Evolutionary conservation across 2,797 vertebrate genomes (phyloP), one percentile per base, ranked within the genome.

Genomic region (Adelosebastes latens): DNA sequence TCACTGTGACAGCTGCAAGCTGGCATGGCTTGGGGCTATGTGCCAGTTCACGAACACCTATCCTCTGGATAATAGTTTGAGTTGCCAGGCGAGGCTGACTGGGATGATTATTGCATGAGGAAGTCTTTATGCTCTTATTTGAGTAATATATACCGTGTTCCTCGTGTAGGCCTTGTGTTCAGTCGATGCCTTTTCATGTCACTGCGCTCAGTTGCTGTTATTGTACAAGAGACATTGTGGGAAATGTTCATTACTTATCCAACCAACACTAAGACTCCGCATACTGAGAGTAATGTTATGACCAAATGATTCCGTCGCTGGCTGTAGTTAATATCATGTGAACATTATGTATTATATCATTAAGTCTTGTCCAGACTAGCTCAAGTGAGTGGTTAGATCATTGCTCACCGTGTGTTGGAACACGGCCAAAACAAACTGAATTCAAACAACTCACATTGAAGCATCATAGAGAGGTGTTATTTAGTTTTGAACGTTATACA

Each of bases 41-140:
- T 18, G 34, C 29, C 2, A 3, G 20, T 64, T 72, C 74, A 75
- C 5, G 27, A 53, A 52, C 68, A 72, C 29, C 14, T 34, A 27
- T 53, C 39, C 22, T 34, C 55, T 69, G 34, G 39, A 59, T 80
- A 52, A 69, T 73, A 81, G 67, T 77, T 80, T 80, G 72, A 77
- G 59, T 56, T 55, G 66, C 49, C 49, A 52, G 49, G 20, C 18
- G 20, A n/a, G 49, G 49, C 34, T 75, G 67, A 61, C 70, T 74
- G 46, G 18, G 22, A 18, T 81, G 71, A 53, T 56, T 72, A 58
- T 39, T 49, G 39, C 36, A 53, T 8, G 27, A 58, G 9, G 25
- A 75, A 63, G 31, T 71, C 72, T 76, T 71, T 65, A 66, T 59
- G 20, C 52, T 20, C 42, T 16, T 49, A 42, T 49, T 74, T 8